Percentiles rank a stretch among this genome's conserved stretches.
Evolutionary conservation across 2,113 vertebrate species (phyloP).

Genomic region (Cheirogaleus medius): DNA sequence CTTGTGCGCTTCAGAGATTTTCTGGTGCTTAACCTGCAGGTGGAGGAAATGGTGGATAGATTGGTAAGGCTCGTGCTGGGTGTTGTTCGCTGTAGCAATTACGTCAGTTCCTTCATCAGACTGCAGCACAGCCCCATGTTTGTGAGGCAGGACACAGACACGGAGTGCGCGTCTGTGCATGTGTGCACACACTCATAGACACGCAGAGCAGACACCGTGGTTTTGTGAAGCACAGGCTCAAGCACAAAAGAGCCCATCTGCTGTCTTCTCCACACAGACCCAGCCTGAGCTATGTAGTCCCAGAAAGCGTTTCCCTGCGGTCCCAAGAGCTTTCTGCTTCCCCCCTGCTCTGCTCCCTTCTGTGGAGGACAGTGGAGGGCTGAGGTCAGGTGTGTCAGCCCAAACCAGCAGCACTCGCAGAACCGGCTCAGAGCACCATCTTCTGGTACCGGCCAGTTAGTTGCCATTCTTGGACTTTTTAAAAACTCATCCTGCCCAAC

Average conservation of each 20-base stretch:
- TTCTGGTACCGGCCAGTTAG: constrained; percentile 49
- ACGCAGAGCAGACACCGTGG: accelerated
- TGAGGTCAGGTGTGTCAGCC: background rate
- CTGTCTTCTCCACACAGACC: accelerated
- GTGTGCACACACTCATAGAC: accelerated
- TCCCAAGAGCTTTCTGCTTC: background rate
- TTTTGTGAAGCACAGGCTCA: no score
- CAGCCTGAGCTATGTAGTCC: no score
- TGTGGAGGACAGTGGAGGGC: background rate
- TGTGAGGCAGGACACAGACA: accelerated
- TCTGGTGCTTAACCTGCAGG: background rate
- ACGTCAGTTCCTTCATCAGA: accelerated
- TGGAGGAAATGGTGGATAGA: accelerated
- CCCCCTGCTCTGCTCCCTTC: constrained; percentile 31
- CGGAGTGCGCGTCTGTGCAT: accelerated
- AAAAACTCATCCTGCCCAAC: constrained; percentile 46
- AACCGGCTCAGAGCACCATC: constrained; percentile 72
- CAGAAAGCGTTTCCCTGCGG: no score
- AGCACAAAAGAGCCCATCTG: background rate
- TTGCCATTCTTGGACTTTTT: background rate
- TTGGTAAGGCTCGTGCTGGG: accelerated
- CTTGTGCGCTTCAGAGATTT: accelerated
- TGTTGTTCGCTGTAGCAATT: accelerated
- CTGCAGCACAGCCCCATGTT: no score
- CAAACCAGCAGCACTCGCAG: constrained; percentile 43